phyloP scores from a whole-genome alignment of 2,797 vertebrate genomes.

The Hippoglossus hippoglossus region DNA sequence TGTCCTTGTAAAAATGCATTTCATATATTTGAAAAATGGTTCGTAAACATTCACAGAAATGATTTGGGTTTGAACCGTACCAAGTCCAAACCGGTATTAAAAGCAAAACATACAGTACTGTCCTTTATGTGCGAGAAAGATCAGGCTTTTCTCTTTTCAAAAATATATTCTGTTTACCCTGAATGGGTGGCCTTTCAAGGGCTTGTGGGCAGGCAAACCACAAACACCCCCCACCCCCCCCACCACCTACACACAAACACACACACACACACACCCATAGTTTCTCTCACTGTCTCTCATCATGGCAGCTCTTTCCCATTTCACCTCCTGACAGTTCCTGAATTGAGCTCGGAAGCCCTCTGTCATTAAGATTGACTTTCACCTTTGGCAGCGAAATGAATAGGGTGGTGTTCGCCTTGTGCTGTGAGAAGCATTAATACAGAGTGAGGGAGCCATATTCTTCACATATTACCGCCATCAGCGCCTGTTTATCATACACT shows the following conservation, averaged over 20 bases:
- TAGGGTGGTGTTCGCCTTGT: slow-evolving; percentile 27
- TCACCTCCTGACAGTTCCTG: slow-evolving; percentile 50
- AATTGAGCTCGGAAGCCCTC: slow-evolving; percentile 51
- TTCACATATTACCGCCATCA: slow-evolving; percentile 16
- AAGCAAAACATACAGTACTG: neutral
- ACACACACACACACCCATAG: neutral
- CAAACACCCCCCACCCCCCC: neutral
- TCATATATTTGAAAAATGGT: neutral
- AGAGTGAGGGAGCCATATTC: slow-evolving; percentile 16
- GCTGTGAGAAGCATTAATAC: slow-evolving; percentile 42
- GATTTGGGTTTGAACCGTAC: neutral
- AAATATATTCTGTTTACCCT: slow-evolving; percentile 17
- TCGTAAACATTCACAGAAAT: neutral
- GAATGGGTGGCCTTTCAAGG: slow-evolving; percentile 28
- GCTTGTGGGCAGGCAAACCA: slow-evolving; percentile 13
- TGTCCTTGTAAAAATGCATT: slow-evolving; percentile 16
- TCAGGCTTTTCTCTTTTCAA: neutral
- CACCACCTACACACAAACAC: neutral
- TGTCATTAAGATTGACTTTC: slow-evolving; percentile 59
- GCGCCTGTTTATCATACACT: slow-evolving; percentile 3
- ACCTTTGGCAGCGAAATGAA: slow-evolving; percentile 55
- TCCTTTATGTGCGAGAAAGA: neutral
- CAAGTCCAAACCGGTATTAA: neutral
- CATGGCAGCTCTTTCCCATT: slow-evolving; percentile 37
- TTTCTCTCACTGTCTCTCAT: slow-evolving; percentile 31